Percentiles rank a stretch among this genome's conserved stretches.
Evolutionary conservation across 2,888 invertebrate species (phyloP).

Genomic region (Bugula neritina): DNA sequence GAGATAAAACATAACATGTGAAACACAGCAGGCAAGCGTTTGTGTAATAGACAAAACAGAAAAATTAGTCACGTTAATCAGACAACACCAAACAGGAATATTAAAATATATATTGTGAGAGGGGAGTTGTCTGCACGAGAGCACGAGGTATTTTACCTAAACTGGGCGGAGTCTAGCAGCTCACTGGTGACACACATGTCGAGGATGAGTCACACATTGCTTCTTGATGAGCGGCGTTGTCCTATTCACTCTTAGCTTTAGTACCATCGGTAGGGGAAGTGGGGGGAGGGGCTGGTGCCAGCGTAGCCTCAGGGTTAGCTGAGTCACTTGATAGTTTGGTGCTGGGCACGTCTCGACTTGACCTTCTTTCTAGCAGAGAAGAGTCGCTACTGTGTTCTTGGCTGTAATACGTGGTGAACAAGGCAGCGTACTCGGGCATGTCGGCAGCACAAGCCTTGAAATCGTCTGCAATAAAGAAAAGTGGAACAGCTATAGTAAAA

Average conservation of each 20-base stretch:
- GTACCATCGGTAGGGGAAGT: background rate
- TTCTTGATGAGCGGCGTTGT: background rate
- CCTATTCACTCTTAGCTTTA: background rate
- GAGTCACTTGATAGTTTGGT: background rate
- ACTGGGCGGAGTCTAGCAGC: background rate
- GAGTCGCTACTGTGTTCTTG: background rate
- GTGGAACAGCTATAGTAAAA: background rate
- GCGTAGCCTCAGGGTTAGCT: background rate
- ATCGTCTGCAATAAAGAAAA: slow-evolving; percentile 50
- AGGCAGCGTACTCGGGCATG: slow-evolving; percentile 52
- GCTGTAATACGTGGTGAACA: slow-evolving; percentile 43
- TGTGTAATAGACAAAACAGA: too few relatives aligned
- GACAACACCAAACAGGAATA: too few relatives aligned
- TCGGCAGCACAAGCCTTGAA: slow-evolving; percentile 45
- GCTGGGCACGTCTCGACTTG: background rate
- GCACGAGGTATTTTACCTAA: too few relatives aligned
- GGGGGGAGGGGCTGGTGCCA: too few relatives aligned
- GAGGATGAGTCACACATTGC: background rate
- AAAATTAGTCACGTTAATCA: too few relatives aligned
- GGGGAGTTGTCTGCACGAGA: too few relatives aligned
- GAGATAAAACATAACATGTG: too few relatives aligned
- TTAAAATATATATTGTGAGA: too few relatives aligned
- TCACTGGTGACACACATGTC: background rate
- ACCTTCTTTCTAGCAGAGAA: background rate
- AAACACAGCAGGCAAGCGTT: too few relatives aligned